These are phyloP conservation scores for Phataginus tricuspis DNA, from an alignment of 2,797 vertebrate species.

Conservation along the genomic window DNA sequence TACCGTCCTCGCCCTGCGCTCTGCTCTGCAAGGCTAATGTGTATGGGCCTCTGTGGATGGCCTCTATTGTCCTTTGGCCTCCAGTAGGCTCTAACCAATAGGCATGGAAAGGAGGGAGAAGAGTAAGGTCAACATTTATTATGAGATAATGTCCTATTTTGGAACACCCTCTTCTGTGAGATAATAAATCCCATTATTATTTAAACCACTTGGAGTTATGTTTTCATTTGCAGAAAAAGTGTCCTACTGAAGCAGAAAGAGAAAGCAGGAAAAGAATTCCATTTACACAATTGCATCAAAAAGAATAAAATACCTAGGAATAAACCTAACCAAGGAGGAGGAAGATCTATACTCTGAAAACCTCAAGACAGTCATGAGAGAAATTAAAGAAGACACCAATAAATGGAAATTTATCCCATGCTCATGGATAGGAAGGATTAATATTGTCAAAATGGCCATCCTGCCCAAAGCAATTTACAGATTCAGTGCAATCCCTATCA, in stretches of 20 bases:
- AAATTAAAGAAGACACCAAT: no score
- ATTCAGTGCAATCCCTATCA: no score
- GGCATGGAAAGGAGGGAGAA: neutral
- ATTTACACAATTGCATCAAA: no score
- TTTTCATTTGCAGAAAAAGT: neutral
- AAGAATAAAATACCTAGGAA: no score
- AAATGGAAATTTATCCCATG: no score
- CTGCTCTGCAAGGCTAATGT: neutral
- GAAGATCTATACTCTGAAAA: no score
- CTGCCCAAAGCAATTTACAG: no score
- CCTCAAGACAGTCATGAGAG: no score
- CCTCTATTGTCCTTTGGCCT: neutral
- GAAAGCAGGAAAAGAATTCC: no score
- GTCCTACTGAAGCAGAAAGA: neutral
- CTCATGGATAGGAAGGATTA: no score
- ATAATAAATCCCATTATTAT: neutral
- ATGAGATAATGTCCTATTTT: neutral
- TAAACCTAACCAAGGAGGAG: no score
- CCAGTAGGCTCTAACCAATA: neutral
- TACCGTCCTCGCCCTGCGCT: neutral
- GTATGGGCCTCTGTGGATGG: neutral
- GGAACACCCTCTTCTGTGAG: neutral
- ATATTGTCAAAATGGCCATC: no score
- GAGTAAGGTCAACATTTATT: neutral
- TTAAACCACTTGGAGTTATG: neutral